Conservation (phyloP, 2,113 vertebrate species). For the Bostrychus sinensis region DNA sequence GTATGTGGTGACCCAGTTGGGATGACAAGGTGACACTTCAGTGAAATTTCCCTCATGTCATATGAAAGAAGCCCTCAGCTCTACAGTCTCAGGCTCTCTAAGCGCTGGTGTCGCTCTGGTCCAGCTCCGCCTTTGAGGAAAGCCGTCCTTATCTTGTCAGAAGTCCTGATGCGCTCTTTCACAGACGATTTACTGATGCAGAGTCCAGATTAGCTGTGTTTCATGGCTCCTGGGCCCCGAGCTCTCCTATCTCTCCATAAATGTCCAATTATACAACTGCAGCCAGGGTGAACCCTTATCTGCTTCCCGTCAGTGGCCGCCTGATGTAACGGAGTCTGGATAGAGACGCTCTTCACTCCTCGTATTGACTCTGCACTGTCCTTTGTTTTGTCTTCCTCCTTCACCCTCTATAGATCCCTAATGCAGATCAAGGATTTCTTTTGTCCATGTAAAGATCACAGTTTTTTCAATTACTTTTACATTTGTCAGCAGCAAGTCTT, state of each 20-base stretch:
- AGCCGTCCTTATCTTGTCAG: slow-evolving; percentile 75
- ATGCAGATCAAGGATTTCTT: too few relatives aligned
- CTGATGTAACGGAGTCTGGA: slow-evolving; percentile 51
- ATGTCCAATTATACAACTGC: slow-evolving; percentile 78
- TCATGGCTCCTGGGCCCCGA: slow-evolving; percentile 71
- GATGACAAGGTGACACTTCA: slow-evolving; percentile 44
- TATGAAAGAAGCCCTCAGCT: slow-evolving; percentile 24
- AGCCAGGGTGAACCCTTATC: slow-evolving; percentile 74
- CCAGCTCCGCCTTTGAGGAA: slow-evolving; percentile 61
- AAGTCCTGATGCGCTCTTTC: slow-evolving; percentile 74
- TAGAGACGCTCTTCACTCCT: slow-evolving; percentile 56
- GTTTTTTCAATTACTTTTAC: too few relatives aligned
- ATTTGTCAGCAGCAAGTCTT: too few relatives aligned
- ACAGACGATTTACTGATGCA: slow-evolving; percentile 76
- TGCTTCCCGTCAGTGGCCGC: slow-evolving; percentile 71
- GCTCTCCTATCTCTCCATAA: slow-evolving; percentile 74
- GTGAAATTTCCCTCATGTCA: slow-evolving; percentile 37
- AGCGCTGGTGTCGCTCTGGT: slow-evolving; percentile 54
- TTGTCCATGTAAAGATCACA: too few relatives aligned
- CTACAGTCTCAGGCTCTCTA: slow-evolving; percentile 22
- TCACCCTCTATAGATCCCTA: too few relatives aligned
- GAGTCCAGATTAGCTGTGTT: slow-evolving; percentile 74
- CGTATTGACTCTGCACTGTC: slow-evolving; percentile 30
- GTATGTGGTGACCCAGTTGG: slow-evolving; percentile 45
- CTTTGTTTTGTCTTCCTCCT: slow-evolving; percentile 26